Percentiles rank a stretch among this genome's conserved stretches.
These are phyloP conservation scores for Centropus unirufus DNA, from an alignment of 2,113 vertebrate genomes.

Conservation along the genomic window DNA sequence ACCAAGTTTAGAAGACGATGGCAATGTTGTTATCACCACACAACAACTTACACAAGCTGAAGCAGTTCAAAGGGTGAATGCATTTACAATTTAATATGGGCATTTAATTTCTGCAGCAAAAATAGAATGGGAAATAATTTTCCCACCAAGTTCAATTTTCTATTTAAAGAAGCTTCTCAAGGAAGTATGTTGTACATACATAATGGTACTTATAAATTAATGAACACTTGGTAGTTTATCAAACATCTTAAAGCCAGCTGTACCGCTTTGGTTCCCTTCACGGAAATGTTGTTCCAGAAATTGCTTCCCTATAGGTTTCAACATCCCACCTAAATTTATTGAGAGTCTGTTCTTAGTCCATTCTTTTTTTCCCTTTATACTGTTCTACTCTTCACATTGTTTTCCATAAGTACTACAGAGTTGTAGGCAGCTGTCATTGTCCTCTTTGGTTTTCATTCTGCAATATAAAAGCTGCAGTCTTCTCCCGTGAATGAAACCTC, in stretches of 20 bases:
- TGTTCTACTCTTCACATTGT: not conserved
- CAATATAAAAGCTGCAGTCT: not conserved
- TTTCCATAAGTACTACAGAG: not conserved
- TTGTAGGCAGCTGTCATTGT: not conserved
- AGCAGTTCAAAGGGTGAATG: not conserved
- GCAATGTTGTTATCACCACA: not conserved
- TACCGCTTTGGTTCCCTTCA: not conserved
- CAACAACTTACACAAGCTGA: not conserved
- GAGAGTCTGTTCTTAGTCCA: not conserved
- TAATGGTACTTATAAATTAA: not conserved
- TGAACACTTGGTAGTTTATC: not conserved
- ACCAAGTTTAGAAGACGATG: not conserved
- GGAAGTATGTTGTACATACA: not conserved
- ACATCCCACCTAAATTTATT: not conserved
- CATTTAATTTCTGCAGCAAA: slow-evolving; percentile 1
- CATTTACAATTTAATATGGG: not conserved
- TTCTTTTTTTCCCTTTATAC: not conserved
- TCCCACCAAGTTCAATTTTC: not conserved
- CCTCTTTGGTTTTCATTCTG: not conserved
- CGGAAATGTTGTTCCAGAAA: not conserved
- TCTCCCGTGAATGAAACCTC: not conserved
- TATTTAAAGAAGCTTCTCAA: not conserved
- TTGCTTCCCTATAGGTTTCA: not conserved
- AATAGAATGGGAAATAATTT: not conserved
- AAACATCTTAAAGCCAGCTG: not conserved